Evolutionary conservation across 1,140 invertebrate species (phyloP).

Genomic region (Procambarus clarkii): DNA sequence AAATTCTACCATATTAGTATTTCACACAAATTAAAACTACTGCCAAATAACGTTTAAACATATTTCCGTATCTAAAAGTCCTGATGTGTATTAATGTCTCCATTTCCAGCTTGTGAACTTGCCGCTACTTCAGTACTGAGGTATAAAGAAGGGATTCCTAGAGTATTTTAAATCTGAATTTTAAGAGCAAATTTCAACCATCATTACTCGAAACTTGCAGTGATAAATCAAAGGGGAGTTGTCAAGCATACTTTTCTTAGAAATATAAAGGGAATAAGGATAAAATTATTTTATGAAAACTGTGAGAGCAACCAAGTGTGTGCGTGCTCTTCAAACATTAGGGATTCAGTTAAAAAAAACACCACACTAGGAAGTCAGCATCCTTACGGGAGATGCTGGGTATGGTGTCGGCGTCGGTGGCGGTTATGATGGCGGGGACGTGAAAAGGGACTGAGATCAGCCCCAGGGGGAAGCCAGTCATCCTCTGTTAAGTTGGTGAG

Average conservation of each 20-base stretch:
- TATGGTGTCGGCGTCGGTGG: constrained; percentile 64
- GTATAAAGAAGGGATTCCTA: not conserved
- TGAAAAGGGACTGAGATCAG: constrained; percentile 26
- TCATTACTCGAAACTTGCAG: not conserved
- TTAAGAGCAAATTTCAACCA: too few relatives aligned
- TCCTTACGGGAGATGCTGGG: constrained; percentile 38
- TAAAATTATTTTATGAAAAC: not conserved
- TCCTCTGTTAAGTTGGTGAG: constrained; percentile 45
- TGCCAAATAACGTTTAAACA: too few relatives aligned
- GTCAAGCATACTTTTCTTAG: not conserved
- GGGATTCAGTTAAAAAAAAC: not conserved
- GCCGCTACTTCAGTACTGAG: not conserved
- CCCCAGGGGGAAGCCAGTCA: constrained; percentile 34
- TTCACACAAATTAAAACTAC: too few relatives aligned
- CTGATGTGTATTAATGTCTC: not conserved
- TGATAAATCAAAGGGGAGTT: not conserved
- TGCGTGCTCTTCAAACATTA: constrained; percentile 10
- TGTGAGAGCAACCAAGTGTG: constrained; percentile 16
- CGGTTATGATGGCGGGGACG: constrained; percentile 36
- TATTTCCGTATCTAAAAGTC: too few relatives aligned
- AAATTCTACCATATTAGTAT: too few relatives aligned
- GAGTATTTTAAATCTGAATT: too few relatives aligned
- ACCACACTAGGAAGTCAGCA: constrained; percentile 3
- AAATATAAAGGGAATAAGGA: constrained; percentile 1
- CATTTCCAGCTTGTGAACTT: not conserved